Percentiles rank a stretch among this genome's conserved stretches.
Conservation (phyloP, 2,797 vertebrate species). For the Lithobates pipiens region DNA sequence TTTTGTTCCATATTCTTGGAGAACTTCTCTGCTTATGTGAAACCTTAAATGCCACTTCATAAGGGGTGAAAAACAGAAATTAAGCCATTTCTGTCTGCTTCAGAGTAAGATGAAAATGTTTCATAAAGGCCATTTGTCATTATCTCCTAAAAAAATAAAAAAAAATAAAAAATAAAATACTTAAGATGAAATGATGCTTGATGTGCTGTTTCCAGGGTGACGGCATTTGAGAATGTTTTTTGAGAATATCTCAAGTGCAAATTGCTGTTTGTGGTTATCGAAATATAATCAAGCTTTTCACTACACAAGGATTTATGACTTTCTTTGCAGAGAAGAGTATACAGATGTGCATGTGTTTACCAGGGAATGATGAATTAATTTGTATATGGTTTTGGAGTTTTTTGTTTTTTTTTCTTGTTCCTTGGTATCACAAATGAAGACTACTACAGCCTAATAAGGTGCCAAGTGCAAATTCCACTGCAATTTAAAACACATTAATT, state of each 20-base stretch:
- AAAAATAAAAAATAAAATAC: too few relatives aligned
- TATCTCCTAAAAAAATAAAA: conserved; percentile 3
- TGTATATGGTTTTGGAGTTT: too few relatives aligned
- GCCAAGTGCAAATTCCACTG: too few relatives aligned
- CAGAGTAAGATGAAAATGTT: not conserved
- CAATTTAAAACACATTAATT: too few relatives aligned
- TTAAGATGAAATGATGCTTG: not conserved
- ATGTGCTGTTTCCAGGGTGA: conserved; percentile 38
- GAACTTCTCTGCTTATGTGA: not conserved
- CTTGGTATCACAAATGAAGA: too few relatives aligned
- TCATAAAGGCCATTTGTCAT: conserved; percentile 25
- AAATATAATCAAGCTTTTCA: not conserved
- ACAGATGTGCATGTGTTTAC: too few relatives aligned
- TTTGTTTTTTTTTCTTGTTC: too few relatives aligned
- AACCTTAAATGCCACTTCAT: not conserved
- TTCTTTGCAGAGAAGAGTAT: too few relatives aligned
- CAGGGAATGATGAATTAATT: too few relatives aligned
- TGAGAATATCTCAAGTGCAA: not conserved
- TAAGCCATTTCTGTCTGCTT: not conserved
- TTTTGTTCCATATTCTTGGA: not conserved
- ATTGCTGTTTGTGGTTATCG: conserved; percentile 25
- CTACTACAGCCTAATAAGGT: too few relatives aligned
- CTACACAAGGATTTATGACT: not conserved
- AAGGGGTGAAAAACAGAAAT: not conserved
- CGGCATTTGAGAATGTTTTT: conserved; percentile 29